Evolutionary conservation across 1,140 invertebrate genomes (phyloP), one percentile per base, ranked within the genome.

Genomic region (Lordiphosa stackelbergi): DNA sequence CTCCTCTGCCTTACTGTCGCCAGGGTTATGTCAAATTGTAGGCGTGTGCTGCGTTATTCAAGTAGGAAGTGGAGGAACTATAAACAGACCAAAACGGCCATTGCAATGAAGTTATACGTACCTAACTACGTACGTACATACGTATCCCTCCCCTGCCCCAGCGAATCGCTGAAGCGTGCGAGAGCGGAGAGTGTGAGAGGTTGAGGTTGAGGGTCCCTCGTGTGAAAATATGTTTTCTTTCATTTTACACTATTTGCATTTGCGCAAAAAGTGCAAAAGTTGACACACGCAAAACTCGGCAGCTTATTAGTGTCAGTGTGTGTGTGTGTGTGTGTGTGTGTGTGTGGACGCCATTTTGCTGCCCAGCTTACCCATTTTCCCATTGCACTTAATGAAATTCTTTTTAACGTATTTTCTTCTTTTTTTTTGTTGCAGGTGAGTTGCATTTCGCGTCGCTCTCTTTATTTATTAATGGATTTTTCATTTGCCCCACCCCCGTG

Each of bases 391-490:
- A 79, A 81, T 79, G 71, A 79, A 79, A 83, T 79, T 70, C 71
- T 59, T 74, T 64, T 74, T 57, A 69, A 61, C 56, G 38, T 40
- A 48, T 42, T 65, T n/a, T 45, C 22, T 11, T 22, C 9, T 45
- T 45, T 46, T 46, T 10, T 73, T 36, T 70, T 58, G n/a, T 81
- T 81, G 45, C 59, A 81, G 75, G 75, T 81, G 72, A 83, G 75
- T 83, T 62, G 75, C 69, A 48, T 65, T 54, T 64, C 65, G 40
- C 54, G 42, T 62, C 41, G 53, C 53, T 9, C 37, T 62, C 43
- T 79, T 81, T 81, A 81, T 79, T 79, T 79, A 83, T 79, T 79
- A 79, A 83, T 79, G 73, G 73, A 79, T 65, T 79, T 68, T 59
- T 53, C 75, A 81, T 70, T 68, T 75, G 58, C 63, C 64, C 55